phyloP scores from a whole-genome alignment of 53 echinoderm and acorn worm genomes.

The Echinometra lucunter region DNA sequence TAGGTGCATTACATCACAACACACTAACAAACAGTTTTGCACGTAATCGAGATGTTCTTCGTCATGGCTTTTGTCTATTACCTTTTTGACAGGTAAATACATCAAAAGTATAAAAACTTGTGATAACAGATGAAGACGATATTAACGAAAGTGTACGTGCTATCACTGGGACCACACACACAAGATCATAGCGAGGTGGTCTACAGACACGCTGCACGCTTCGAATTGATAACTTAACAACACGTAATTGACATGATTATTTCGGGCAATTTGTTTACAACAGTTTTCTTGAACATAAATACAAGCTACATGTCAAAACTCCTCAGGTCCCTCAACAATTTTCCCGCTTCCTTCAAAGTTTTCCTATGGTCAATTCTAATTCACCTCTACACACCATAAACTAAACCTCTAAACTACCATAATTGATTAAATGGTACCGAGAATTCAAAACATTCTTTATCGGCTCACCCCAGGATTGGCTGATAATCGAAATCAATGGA shows the following conservation, averaged over 20 bases:
- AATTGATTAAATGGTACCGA: slow-evolving; percentile 15
- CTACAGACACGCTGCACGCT: neutral
- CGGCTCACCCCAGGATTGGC: neutral
- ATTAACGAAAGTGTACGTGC: neutral
- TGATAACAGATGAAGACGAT: slow-evolving; percentile 2
- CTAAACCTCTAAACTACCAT: neutral
- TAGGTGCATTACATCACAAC: neutral
- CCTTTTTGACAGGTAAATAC: slow-evolving; percentile 1
- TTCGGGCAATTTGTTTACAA: neutral
- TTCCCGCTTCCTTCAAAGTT: neutral
- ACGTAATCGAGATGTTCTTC: slow-evolving; percentile 6
- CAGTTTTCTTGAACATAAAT: slow-evolving; percentile 14
- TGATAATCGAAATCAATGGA: neutral
- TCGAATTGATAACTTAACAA: neutral
- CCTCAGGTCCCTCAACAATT: slow-evolving; percentile 19
- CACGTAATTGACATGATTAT: slow-evolving; percentile 14
- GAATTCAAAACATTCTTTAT: slow-evolving; percentile 19
- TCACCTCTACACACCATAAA: neutral
- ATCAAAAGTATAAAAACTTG: neutral
- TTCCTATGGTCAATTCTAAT: neutral
- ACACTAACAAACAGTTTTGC: neutral
- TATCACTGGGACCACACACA: slow-evolving; percentile 25
- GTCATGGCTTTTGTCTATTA: slow-evolving; percentile 28
- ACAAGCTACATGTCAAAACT: neutral
- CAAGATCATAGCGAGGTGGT: slow-evolving; percentile 28